These are phyloP conservation scores for Brevimyrus niger DNA, from an alignment of 2,113 vertebrate species.

Conservation along the genomic window DNA sequence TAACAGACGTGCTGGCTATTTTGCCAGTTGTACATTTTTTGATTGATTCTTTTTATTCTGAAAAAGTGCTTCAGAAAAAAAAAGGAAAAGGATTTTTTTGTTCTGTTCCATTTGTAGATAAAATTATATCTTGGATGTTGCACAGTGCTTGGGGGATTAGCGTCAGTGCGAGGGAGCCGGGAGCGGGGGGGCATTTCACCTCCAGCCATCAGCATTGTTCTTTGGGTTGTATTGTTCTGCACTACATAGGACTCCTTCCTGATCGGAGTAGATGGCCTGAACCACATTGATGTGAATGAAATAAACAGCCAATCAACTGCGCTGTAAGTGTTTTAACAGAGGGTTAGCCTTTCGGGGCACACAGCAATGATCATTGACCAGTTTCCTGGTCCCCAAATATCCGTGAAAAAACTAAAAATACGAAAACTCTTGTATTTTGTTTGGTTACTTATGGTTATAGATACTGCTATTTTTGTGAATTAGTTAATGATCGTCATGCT, in stretches of 20 bases:
- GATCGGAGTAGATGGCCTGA: neutral
- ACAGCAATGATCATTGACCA: too few relatives aligned
- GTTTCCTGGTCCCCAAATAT: too few relatives aligned
- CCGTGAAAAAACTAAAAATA: too few relatives aligned
- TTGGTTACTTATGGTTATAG: neutral
- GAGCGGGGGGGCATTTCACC: neutral
- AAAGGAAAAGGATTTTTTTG: neutral
- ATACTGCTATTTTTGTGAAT: neutral
- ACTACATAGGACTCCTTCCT: neutral
- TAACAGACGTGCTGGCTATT: neutral
- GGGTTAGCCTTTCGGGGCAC: neutral
- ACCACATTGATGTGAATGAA: neutral
- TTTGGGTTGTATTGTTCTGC: neutral
- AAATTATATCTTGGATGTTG: neutral
- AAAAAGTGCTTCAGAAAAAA: neutral
- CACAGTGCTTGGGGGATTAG: neutral
- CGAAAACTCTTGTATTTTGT: too few relatives aligned
- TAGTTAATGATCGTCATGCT: neutral
- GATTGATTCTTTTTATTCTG: neutral
- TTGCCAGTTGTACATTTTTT: neutral
- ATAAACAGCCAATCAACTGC: neutral
- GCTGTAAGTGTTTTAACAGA: neutral
- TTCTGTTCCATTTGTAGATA: neutral
- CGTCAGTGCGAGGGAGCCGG: neutral
- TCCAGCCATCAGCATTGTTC: neutral